A percentile compares a stretch with the other conserved stretches of the same genome.
Conservation (phyloP, 1,140 invertebrate genomes). For the Tetraneura akinire region DNA sequence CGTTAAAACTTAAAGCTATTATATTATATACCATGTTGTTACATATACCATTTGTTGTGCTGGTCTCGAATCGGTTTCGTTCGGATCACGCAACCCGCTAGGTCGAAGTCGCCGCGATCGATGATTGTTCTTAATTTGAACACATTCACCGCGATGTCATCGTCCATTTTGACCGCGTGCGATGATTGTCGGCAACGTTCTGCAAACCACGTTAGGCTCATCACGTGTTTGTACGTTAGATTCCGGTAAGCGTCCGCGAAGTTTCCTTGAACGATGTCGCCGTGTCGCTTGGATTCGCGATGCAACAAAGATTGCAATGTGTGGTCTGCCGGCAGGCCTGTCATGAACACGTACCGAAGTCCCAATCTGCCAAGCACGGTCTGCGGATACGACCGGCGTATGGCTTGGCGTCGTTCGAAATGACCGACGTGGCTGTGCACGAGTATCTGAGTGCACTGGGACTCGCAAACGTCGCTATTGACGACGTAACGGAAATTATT, state of each 20-base stretch:
- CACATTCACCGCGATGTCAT: conserved; percentile 77
- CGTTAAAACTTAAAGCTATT: too few species aligned
- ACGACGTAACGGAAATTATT: not conserved
- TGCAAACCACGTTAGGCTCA: conserved; percentile 77
- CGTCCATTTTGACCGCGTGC: conserved; percentile 76
- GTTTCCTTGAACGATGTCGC: conserved; percentile 77
- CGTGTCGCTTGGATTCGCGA: conserved; percentile 65
- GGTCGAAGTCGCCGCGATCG: conserved; percentile 51
- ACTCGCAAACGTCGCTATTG: not conserved
- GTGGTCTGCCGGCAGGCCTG: not conserved
- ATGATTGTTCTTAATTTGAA: conserved; percentile 68
- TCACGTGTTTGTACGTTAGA: conserved; percentile 84
- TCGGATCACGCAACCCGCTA: conserved; percentile 52
- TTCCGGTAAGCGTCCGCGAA: conserved; percentile 80
- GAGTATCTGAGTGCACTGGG: not conserved
- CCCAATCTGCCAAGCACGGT: not conserved
- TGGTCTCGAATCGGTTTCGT: conserved; percentile 63
- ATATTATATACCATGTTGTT: too few species aligned
- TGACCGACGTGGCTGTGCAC: conserved; percentile 18
- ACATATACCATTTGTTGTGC: conserved; percentile 72
- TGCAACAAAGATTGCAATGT: conserved; percentile 61
- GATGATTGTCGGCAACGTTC: conserved; percentile 68
- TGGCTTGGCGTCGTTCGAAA: not conserved
- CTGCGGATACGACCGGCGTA: not conserved
- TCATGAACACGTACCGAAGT: conserved; percentile 28